phyloP scores from a whole-genome alignment of 2,888 invertebrate genomes.

The Anthophora plumipes region DNA sequence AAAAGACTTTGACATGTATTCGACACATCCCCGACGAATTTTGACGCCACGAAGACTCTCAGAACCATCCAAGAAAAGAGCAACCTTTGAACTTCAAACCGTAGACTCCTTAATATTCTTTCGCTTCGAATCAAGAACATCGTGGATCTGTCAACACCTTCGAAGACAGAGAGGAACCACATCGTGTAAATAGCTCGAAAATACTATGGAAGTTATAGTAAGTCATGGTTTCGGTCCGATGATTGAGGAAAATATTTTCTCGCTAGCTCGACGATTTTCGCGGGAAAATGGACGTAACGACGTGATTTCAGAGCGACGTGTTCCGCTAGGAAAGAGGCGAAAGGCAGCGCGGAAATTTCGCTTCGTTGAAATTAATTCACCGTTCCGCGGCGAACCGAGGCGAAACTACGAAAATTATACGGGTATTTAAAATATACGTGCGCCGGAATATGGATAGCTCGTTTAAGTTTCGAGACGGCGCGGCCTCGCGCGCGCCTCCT shows the following conservation, averaged over 20 bases:
- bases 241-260: background rate
- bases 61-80: too few species aligned
- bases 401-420: slow-evolving; percentile 35
- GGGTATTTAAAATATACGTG: slow-evolving; percentile 36
- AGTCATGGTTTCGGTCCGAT: too few species aligned
- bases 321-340: too few species aligned
- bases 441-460: slow-evolving; percentile 36
- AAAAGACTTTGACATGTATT: too few species aligned
- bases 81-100: too few species aligned
- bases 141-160: too few species aligned
- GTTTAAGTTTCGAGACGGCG: slow-evolving; percentile 24
- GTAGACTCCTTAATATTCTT: too few species aligned
- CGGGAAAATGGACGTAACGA: background rate
- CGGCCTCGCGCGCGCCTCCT: slow-evolving; percentile 10
- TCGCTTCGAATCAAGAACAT: too few species aligned
- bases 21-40: too few species aligned
- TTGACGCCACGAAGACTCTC: too few species aligned
- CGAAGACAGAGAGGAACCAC: background rate
- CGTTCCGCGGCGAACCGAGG: background rate
- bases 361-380: slow-evolving; percentile 31
- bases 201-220: too few species aligned
- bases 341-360: slow-evolving; percentile 6
- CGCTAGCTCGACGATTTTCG: background rate
- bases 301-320: too few species aligned
- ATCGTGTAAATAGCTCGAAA: background rate